Percentiles rank a stretch among this genome's conserved stretches.
These are phyloP conservation scores for Nerophis ophidion DNA, from an alignment of 2,113 vertebrate genomes.

Conservation along the genomic window DNA sequence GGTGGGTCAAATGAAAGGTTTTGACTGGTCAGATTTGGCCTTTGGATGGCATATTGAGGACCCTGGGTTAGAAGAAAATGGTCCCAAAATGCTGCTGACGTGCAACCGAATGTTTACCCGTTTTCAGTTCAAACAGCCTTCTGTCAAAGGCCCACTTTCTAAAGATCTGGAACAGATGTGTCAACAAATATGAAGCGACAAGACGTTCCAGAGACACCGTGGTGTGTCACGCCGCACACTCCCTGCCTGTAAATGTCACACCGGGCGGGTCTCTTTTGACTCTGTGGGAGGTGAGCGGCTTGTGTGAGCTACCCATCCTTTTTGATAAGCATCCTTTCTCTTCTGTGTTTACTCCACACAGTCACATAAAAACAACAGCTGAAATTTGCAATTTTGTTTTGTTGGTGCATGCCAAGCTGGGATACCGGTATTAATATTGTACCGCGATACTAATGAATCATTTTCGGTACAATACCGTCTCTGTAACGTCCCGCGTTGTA, in stretches of 20 bases:
- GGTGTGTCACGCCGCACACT: constrained; percentile 13
- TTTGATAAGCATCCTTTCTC: constrained; percentile 29
- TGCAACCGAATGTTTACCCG: no score
- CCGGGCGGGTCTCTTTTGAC: constrained; percentile 39
- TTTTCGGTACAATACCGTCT: no score
- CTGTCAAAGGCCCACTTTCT: no score
- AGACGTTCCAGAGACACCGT: constrained; percentile 7
- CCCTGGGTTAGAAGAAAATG: no score
- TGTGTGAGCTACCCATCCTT: constrained; percentile 20
- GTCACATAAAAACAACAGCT: background rate
- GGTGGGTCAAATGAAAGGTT: no score
- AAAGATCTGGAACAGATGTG: constrained; percentile 9
- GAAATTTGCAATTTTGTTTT: background rate
- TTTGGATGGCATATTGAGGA: no score
- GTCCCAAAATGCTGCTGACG: no score
- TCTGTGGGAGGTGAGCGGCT: constrained; percentile 25
- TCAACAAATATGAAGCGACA: constrained; percentile 9
- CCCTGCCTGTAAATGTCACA: constrained; percentile 43
- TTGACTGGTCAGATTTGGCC: no score
- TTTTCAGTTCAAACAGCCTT: no score
- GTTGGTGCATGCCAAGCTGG: background rate
- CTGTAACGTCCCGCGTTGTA: no score
- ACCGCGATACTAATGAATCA: no score
- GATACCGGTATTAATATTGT: background rate
- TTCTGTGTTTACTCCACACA: constrained; percentile 3